Evolutionary conservation across 1,140 invertebrate genomes (phyloP).

Genomic region (Sycobia sp.): DNA sequence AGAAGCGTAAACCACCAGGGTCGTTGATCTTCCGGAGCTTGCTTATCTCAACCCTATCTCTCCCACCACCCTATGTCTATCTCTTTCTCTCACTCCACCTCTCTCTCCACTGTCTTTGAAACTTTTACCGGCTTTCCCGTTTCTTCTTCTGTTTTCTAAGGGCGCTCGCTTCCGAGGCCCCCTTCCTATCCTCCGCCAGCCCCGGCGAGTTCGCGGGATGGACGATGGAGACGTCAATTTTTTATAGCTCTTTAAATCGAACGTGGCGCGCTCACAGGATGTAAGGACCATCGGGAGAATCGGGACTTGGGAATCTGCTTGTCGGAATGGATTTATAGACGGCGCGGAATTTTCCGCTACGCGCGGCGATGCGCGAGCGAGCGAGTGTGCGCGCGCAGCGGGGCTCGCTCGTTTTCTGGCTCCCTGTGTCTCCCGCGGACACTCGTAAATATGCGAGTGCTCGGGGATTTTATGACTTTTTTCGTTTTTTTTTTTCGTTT

Average conservation of each 20-base stretch:
- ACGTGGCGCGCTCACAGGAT: neutral
- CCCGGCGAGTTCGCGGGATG: too few species aligned
- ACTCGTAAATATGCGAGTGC: too few species aligned
- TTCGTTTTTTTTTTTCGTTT: too few species aligned
- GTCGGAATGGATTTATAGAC: conserved; percentile 8
- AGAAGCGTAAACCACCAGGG: conserved; percentile 1
- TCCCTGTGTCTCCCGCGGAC: too few species aligned
- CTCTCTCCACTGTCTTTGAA: neutral
- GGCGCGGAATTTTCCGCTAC: too few species aligned
- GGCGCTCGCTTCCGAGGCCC: neutral
- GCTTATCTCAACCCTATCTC: neutral
- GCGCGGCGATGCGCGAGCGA: neutral
- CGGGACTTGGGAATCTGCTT: neutral
- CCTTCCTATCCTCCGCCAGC: neutral
- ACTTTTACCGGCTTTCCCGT: neutral
- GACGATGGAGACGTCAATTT: conserved; percentile 12
- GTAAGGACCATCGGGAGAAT: too few species aligned
- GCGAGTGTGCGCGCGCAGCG: too few species aligned
- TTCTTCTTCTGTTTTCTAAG: conserved; percentile 5
- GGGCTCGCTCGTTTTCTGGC: too few species aligned
- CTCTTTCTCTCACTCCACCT: neutral
- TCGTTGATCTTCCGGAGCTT: conserved; percentile 7
- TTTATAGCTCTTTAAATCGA: conserved; percentile 6
- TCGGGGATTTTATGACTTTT: too few species aligned
- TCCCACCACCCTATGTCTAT: neutral